Base-by-base conservation (phyloP, 2,113 vertebrate genomes). In the Oreotrochilus melanogaster region DNA sequence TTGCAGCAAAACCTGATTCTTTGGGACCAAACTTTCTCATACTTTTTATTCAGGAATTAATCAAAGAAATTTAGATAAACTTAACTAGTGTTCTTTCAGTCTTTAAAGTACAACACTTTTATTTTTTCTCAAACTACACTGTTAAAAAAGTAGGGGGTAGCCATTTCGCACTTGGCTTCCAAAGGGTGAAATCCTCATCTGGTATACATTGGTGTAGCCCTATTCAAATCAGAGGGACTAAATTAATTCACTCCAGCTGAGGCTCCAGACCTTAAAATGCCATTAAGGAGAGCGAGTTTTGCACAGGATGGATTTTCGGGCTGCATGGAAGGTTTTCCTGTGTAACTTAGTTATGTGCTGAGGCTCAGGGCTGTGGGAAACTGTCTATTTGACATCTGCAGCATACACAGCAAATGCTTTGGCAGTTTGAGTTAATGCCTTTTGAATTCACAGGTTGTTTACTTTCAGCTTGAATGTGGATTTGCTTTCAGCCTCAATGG, bases 401-500 rank as follows among this genome's bases (percentile, higher is more conserved):
- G 81, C 54, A 18, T 37, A 39, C 2, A 1, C 35, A 33, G 65
- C 78, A 89, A 85, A 91, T 89, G 75, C 80, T 92, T 94, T 94
- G 87, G 90, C 89, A 92, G 84, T 87, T 88, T 21, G 6, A 95
- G 73, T 88, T 71, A 91, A 92, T 50, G 65, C 75, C 78, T 95
- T 96, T 82, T 80, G 87, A 96, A 93, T 84, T 88, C 14, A 15
- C 57, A 80, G 61, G 70, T 90, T 93, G 75, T 94, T 96, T 95
- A 84, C 90, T 94, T 96, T 96, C 82, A 94, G 78, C 89, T 94
- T 74, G 65, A 64, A 85, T 88, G 71, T 86, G 83, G 88, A 89
- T 97, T 96, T 96, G 53, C 91, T 91, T 79, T 92, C 93, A 96
- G 75, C 73, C 69, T 95, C 82, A 66, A 61, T 88, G 89, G 95